These are phyloP conservation scores for Anomalospiza imberbis DNA, from an alignment of 2,797 vertebrate species.

Conservation along the genomic window DNA sequence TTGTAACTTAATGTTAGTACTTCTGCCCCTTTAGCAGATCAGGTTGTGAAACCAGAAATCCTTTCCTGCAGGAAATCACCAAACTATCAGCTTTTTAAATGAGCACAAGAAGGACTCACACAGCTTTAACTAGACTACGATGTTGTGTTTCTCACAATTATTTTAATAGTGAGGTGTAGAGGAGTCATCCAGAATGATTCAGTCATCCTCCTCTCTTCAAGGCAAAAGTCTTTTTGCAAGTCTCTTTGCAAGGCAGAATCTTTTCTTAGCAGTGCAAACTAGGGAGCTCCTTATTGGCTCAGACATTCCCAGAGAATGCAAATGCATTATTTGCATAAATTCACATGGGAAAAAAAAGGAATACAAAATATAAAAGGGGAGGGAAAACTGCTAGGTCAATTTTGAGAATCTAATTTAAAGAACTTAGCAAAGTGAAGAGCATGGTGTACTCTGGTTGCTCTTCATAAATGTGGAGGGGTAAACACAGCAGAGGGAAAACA, in stretches of 20 bases:
- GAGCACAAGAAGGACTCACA: not conserved
- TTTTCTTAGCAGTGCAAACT: not conserved
- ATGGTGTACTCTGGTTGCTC: not conserved
- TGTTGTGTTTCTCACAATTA: fast-evolving
- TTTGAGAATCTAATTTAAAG: not conserved
- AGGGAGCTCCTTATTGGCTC: not conserved
- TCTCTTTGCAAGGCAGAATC: not conserved
- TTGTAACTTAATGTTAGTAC: not conserved
- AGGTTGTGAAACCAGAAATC: not conserved
- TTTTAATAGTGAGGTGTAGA: not conserved
- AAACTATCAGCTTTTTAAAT: not conserved
- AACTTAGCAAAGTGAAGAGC: not conserved
- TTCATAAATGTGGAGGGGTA: not conserved
- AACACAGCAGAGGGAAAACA: not conserved
- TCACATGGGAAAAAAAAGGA: not conserved
- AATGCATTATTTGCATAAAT: not conserved
- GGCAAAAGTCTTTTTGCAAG: not conserved
- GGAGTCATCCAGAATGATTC: not conserved
- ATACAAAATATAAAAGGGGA: not conserved
- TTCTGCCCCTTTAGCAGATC: not conserved
- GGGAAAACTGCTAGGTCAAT: not conserved
- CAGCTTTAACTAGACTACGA: not conserved
- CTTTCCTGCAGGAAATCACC: not conserved
- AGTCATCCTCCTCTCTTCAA: not conserved
- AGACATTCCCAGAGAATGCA: not conserved